Base-by-base conservation (phyloP, 2,888 invertebrate species). In the Altica lythri region DNA sequence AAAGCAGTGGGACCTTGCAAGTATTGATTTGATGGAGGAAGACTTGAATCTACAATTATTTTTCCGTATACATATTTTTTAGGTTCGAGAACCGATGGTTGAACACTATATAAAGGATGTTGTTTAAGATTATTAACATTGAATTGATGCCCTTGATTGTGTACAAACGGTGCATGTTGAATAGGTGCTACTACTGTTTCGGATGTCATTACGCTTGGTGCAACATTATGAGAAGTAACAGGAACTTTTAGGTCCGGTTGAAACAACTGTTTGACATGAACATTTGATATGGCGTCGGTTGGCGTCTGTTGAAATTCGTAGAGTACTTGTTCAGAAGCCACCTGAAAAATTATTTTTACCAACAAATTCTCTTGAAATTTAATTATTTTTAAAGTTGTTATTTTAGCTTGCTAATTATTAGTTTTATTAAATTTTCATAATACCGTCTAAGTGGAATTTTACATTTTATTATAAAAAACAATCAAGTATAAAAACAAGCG, bases 231-330 rank as follows among this genome's bases (percentile, higher is more conserved):
- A 10, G 37, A 38, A 3, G 44, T 35, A 1, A 43, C 12, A 0
- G 44, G 44, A 1, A 43, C 34, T 22, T 43, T 43, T n/a, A 51
- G 13, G 18, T 51, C 29, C 1, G 42, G 53, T 18, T 53, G 35
- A n/a, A 48, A 53, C 2, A 47, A 29, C 17, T 52, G 47, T 19
- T 55, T 55, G 5, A 73, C 69, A 34, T 71, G 72, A 5, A 70
- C 69, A 40, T 72, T 72, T 0, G 70, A 68, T n/a, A 68, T 68
- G 2, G 70, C 60, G 49, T 71, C 71, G 8, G 67, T 67, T 10
- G 72, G 71, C 0, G 71, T 69, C 61, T 71, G 71, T 51, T 72
- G 70, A 49, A 69, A 72, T 57, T 72, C 72, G 58, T 73, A 72
- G 8, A 71, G 55, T 5, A 72, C 68, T 61, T 72, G 71, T 57